phyloP scores from a whole-genome alignment of 37 sponge, comb jelly and placozoan genomes.

The Eunapius fragilis region DNA sequence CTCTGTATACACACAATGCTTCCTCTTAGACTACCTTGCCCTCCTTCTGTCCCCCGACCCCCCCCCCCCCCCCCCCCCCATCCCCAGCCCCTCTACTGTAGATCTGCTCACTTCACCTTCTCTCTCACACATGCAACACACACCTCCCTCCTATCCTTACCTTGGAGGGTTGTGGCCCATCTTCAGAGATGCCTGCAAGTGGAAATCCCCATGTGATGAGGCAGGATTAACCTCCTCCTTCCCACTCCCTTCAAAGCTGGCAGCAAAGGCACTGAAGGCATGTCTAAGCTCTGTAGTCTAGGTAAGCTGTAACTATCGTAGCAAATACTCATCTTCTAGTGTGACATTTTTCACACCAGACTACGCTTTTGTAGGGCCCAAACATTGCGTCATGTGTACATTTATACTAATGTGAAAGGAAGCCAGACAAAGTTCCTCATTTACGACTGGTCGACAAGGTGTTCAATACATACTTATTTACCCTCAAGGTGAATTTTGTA shows the following conservation, averaged over 20 bases:
- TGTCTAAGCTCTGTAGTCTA: background rate
- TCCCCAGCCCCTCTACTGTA: no score
- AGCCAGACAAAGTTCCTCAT: background rate
- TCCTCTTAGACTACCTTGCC: no score
- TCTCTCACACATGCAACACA: background rate
- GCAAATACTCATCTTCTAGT: background rate
- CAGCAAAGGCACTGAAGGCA: background rate
- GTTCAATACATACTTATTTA: background rate
- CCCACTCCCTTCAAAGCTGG: background rate
- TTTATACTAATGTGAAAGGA: background rate
- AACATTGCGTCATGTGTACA: background rate
- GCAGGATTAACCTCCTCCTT: background rate
- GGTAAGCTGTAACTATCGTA: background rate
- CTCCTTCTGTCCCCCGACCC: no score
- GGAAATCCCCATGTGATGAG: background rate
- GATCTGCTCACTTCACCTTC: background rate
- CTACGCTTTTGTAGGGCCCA: background rate
- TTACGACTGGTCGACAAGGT: background rate
- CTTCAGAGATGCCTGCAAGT: conserved; percentile 57
- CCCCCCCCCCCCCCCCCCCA: no score
- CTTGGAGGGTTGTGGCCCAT: background rate
- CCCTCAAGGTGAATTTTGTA: conserved; percentile 50
- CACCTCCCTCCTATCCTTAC: background rate
- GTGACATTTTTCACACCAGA: background rate
- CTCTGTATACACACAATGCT: no score